Base-by-base conservation (phyloP, 1,140 invertebrate genomes). In the Hyles euphorbiae region DNA sequence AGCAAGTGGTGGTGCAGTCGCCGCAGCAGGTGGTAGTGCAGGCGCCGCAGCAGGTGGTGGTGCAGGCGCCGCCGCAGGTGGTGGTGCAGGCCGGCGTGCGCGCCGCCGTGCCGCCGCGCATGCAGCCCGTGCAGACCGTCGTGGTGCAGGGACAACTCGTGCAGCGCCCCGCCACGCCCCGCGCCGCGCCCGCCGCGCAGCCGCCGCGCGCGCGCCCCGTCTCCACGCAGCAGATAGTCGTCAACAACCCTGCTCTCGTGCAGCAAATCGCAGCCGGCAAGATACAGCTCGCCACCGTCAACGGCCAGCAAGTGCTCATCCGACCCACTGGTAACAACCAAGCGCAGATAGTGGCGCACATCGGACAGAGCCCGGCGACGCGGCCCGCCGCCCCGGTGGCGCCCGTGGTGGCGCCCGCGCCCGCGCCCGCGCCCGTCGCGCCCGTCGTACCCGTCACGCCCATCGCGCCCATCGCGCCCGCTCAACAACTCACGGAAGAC, bases 241-340 rank as follows among this genome's bases (percentile, higher is more conserved):
- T 95, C 10, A 95, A 93, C 60, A 95, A 94, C 81, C 92, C 93
- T 1, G 92, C 90, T 48, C 81, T 96, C 10, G 94, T 93, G 1
- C 94, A 95, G 75, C 94, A 96, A 72, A 89, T 96, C 45, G 94
- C 94, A 1, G 90, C 93, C 32, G 95, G 94, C 6, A 95, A 95
- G 79, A 91, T 95, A 3, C 94, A 96, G 73, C 84, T 96, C n/a
- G 94, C 95, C 3, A 95, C 94, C 4, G 93, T 96, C 5, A 94
- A 94, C 71, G 95, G 95, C 0, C 95, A 96, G 67, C 95, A 96
- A 83, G 94, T 96, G 10, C 77, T 91, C 45, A 94, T 96, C 34
- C 89, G 94, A 53, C 91, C 93, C 5, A 91, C 94, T 8, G 94
- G 94, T 9, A 94, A 94, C 71, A 93, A 93, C 77, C 92, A 93